These are phyloP conservation scores for Mirounga angustirostris DNA, from an alignment of 2,113 vertebrate genomes.

Conservation along the genomic window DNA sequence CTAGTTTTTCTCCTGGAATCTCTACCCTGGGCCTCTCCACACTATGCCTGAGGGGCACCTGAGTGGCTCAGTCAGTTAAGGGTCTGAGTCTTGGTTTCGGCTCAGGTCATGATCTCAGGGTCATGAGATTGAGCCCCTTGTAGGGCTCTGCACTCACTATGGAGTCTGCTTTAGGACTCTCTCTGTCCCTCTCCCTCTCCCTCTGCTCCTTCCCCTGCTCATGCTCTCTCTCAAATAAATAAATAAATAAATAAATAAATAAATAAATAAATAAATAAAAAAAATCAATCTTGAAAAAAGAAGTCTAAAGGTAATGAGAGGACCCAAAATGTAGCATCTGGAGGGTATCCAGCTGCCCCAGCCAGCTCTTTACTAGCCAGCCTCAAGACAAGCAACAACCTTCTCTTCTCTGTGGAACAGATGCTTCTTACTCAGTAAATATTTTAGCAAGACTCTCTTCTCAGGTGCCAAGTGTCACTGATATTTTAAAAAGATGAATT, in stretches of 20 bases:
- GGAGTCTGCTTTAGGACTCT: not conserved
- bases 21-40: not conserved
- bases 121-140: not conserved
- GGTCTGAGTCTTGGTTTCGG: not conserved
- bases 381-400: not conserved
- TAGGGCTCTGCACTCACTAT: not conserved
- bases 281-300: not conserved
- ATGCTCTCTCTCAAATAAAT: not conserved
- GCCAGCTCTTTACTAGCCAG: not conserved
- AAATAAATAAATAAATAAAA: not conserved
- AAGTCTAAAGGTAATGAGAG: not conserved
- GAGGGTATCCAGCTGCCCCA: not conserved
- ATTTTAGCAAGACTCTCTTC: not conserved
- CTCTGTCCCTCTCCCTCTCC: not conserved
- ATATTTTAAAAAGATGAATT: not conserved
- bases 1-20: not conserved
- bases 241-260: not conserved
- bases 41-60: not conserved
- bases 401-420: not conserved
- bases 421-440: not conserved
- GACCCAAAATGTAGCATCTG: too few species aligned
- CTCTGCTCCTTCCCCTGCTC: not conserved
- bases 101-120: not conserved
- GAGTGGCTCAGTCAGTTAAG: not conserved
- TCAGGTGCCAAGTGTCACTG: not conserved